Percentiles rank a stretch among this genome's conserved stretches.
Evolutionary conservation across 2,113 vertebrate species (phyloP).

Genomic region (Thomomys bottae): DNA sequence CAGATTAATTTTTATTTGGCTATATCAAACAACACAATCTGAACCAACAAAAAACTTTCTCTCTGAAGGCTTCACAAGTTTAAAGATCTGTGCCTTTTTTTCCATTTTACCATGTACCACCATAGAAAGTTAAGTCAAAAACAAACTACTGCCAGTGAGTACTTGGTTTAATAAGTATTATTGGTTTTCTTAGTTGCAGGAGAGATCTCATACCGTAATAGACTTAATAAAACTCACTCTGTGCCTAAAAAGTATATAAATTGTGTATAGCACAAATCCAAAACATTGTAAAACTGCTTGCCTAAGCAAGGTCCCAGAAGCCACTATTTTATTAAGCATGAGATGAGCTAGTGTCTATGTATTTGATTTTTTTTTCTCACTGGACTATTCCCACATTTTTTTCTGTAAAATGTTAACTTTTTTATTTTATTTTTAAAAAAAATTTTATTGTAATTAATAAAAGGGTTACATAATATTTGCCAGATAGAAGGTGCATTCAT

Average conservation of each 20-base stretch:
- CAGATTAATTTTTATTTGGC: constrained; percentile 68
- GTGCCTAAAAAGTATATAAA: constrained; percentile 1
- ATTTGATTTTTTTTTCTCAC: no score
- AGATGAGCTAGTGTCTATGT: no score
- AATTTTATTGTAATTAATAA: no score
- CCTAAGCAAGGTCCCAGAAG: background rate
- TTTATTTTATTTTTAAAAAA: no score
- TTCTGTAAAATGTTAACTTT: no score
- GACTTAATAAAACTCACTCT: background rate
- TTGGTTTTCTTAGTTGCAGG: background rate
- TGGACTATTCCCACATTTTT: no score
- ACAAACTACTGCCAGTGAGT: background rate
- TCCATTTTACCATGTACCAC: background rate
- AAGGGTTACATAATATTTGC: no score
- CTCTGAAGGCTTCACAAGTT: constrained; percentile 31
- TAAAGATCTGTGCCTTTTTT: constrained; percentile 22
- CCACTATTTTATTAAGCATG: constrained; percentile 5
- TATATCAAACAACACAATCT: constrained; percentile 63
- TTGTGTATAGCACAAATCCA: background rate
- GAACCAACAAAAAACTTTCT: constrained; percentile 11
- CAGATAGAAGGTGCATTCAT: no score
- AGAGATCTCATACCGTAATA: background rate
- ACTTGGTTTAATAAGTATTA: constrained; percentile 31
- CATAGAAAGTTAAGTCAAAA: background rate
- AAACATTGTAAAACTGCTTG: background rate